A percentile compares a stretch with the other conserved stretches of the same genome.
Conservation (phyloP, 2,113 vertebrate genomes). For the Protobothrops flavoviridis region DNA sequence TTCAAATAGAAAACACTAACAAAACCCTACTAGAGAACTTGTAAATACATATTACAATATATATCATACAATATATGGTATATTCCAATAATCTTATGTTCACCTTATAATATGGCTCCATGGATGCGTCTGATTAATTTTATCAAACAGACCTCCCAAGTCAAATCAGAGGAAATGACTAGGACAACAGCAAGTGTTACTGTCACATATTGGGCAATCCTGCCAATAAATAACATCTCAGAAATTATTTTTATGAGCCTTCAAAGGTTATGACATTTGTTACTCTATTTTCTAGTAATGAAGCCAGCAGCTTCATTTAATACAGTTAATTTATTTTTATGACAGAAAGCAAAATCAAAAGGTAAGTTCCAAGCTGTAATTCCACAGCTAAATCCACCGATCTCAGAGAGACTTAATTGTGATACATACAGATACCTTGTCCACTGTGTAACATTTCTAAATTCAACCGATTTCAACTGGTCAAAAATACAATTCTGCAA, state of each 20-base stretch:
- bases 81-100: not conserved
- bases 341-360: not conserved
- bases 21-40: not conserved
- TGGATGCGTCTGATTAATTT: not conserved
- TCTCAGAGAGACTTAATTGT: not conserved
- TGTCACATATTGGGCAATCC: not conserved
- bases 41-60: not conserved
- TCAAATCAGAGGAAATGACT: not conserved
- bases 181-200: not conserved
- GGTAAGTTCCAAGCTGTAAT: not conserved
- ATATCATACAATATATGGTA: not conserved
- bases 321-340: not conserved
- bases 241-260: slow-evolving; percentile 33
- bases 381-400: not conserved
- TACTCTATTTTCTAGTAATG: slow-evolving; percentile 20
- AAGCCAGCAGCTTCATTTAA: not conserved
- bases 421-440: not conserved
- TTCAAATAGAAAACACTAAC: not conserved
- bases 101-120: not conserved
- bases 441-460: not conserved
- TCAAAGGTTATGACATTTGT: slow-evolving; percentile 23
- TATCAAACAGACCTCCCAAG: not conserved
- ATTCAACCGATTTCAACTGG: not conserved
- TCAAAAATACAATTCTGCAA: not conserved
- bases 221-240: slow-evolving; percentile 7